Evolutionary conservation across 2,888 invertebrate species (phyloP).

Genomic region (Hyposoter dolosus): DNA sequence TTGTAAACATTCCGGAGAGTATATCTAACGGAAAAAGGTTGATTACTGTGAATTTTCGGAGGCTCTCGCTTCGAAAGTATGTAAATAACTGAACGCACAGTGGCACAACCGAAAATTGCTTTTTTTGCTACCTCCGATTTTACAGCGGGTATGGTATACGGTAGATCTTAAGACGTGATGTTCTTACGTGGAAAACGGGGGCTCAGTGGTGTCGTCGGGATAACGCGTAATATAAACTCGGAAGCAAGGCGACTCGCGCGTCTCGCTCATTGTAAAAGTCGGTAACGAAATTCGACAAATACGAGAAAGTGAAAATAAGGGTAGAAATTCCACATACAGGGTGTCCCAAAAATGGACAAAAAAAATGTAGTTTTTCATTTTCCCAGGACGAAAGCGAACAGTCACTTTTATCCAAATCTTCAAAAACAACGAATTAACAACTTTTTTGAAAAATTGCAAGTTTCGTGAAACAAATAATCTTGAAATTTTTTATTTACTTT

Average conservation of each 20-base stretch:
- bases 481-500: too few relatives aligned
- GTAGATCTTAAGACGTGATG: slow-evolving; percentile 28
- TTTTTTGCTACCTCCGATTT: slow-evolving; percentile 48
- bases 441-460: too few relatives aligned
- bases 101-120: slow-evolving; percentile 13
- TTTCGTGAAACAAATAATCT: too few relatives aligned
- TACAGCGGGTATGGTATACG: slow-evolving; percentile 37
- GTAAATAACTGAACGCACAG: slow-evolving; percentile 28
- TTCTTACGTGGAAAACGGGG: slow-evolving; percentile 12
- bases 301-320: slow-evolving; percentile 57
- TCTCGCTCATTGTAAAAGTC: slow-evolving; percentile 29
- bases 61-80: slow-evolving; percentile 4
- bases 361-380: not conserved
- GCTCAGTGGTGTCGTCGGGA: not conserved
- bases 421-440: too few relatives aligned
- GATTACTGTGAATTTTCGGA: not conserved
- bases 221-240: slow-evolving; percentile 21
- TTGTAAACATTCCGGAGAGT: not conserved
- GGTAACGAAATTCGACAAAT: slow-evolving; percentile 1
- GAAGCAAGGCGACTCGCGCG: slow-evolving; percentile 9
- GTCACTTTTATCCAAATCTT: not conserved
- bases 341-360: not conserved
- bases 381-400: not conserved
- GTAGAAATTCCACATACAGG: slow-evolving; percentile 1
- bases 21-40: slow-evolving; percentile 1